Evolutionary conservation across 2,113 vertebrate genomes (phyloP), one percentile per base, ranked within the genome.

Genomic region (Ariopsis seemanni): DNA sequence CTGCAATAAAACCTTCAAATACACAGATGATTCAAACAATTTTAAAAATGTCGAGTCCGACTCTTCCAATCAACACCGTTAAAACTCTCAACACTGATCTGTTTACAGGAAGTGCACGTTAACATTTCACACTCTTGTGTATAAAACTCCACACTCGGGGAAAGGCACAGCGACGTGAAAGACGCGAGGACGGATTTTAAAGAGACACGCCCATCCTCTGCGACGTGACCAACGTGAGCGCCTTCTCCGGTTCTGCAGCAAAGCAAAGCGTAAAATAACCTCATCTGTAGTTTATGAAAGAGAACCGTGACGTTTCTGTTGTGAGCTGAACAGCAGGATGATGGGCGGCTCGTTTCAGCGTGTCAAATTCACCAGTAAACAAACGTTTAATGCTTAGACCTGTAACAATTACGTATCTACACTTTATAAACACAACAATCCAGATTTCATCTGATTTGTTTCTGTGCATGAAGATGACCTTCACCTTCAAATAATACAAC

Each of bases 1-100:
- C 96, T 94, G 96, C 95, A 95, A 95, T 91, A 90, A 93, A 92
- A 94, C 30, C 91, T 95, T 95, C 96, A 95, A 92, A 96, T 48
- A 82, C 53, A 81, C 57, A 94, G 93, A 95, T 94, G 96, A 96
- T 95, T 95, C 94, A 96, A 55, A 58, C 15, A 67, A 9, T 27
- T 63, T 58, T 20, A n/a, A 30, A 67, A 85, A 81, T 2, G 62
- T 50, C 10, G 58, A 42, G n/a, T 22, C 20, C 17, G 14, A 79
- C 69, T 30, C 78, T 53, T 60, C 25, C 55, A 52, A 83, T 69
- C 48, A 65, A 81, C 42, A 58, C 90, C 94, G 92, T 93, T 89
- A 91, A 94, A 93, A 91, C 85, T 93, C 85, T 55, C 53, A 84
- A 84, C 83, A 82, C 90, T 84, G 48, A 57, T 74, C 15, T 48